phyloP scores from a whole-genome alignment of 1,140 invertebrate species.

The Leptinotarsa undecemlineata region DNA sequence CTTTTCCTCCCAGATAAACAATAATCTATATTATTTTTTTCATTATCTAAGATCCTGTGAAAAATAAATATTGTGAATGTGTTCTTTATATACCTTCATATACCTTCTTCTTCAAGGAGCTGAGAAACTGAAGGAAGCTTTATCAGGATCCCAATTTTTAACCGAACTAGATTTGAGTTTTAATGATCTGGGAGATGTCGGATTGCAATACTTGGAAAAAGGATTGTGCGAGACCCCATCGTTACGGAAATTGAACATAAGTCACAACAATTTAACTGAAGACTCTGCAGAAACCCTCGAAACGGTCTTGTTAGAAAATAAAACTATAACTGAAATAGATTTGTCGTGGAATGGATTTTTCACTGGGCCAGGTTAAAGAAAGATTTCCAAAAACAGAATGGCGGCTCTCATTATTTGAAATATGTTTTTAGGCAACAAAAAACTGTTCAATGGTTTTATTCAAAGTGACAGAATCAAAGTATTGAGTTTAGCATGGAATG shows the following conservation, averaged over 20 bases:
- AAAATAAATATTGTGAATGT: not conserved
- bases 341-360: constrained; percentile 58
- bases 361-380: constrained; percentile 36
- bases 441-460: constrained; percentile 34
- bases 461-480: constrained; percentile 35
- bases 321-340: constrained; percentile 55
- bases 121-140: constrained; percentile 47
- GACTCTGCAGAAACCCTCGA: constrained; percentile 50
- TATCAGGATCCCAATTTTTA: constrained; percentile 49
- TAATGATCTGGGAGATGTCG: constrained; percentile 55
- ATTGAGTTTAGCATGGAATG: constrained; percentile 50
- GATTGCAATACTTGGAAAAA: constrained; percentile 49
- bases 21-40: not conserved
- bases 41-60: not conserved
- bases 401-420: not conserved
- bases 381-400: not conserved
- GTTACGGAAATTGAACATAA: constrained; percentile 53
- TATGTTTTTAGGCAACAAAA: constrained; percentile 36
- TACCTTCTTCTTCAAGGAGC: constrained; percentile 39
- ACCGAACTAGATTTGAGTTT: constrained; percentile 53
- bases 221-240: constrained; percentile 51
- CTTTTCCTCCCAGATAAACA: not conserved
- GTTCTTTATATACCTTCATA: no score
- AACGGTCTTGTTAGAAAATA: constrained; percentile 55
- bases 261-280: constrained; percentile 55